Percentiles rank a stretch among this genome's conserved stretches.
phyloP scores from a whole-genome alignment of 2,797 vertebrate genomes.

The Sebastes oblongus region DNA sequence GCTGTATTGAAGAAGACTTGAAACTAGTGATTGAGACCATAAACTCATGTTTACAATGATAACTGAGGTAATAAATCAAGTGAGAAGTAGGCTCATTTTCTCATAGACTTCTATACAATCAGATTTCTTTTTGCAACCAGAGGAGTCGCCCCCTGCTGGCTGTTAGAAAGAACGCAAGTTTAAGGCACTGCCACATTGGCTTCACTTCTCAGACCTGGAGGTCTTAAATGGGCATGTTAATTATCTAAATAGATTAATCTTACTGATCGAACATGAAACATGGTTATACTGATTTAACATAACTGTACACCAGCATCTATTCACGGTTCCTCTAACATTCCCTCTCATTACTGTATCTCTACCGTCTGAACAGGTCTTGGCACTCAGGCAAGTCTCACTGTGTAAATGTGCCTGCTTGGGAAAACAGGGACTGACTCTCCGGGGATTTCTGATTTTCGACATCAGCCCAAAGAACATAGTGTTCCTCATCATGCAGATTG shows the following conservation, averaged over 20 bases:
- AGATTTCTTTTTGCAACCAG: neutral
- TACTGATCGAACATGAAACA: neutral
- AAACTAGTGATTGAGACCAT: neutral
- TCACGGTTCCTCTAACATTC: neutral
- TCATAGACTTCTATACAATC: neutral
- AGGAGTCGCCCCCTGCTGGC: neutral
- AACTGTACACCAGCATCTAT: neutral
- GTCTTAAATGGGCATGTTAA: neutral
- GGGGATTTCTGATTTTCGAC: constrained; percentile 61
- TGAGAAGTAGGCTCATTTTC: neutral
- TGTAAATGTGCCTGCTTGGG: constrained; percentile 52
- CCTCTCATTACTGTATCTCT: neutral
- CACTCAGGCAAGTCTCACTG: constrained; percentile 18
- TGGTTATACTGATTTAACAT: neutral
- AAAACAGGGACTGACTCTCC: constrained; percentile 41
- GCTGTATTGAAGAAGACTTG: neutral
- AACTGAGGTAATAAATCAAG: neutral
- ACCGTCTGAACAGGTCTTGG: constrained; percentile 46
- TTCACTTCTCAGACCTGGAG: neutral
- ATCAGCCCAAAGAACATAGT: constrained; percentile 61
- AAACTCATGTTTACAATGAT: neutral
- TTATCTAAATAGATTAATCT: neutral
- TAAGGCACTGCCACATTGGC: neutral
- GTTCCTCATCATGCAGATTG: constrained; percentile 69
- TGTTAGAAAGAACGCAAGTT: neutral